Percentiles rank a stretch among this genome's conserved stretches.
These are phyloP conservation scores for Poeciliopsis turrubarensis DNA, from an alignment of 2,113 vertebrate genomes.

Conservation along the genomic window DNA sequence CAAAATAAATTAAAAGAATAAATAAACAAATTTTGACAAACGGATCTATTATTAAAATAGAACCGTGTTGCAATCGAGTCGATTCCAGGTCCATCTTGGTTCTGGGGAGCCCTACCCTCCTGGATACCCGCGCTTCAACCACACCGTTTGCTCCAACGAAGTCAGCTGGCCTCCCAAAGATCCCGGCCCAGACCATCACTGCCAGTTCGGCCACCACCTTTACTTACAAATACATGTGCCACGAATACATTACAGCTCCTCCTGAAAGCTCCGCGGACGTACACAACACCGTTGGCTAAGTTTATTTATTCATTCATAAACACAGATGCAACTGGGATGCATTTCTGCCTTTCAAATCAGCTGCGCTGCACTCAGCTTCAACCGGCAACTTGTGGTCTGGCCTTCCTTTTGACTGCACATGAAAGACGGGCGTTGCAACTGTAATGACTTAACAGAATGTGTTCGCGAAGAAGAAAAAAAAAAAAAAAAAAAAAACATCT, in stretches of 20 bases:
- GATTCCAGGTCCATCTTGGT: slow-evolving; percentile 89
- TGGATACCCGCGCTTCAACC: slow-evolving; percentile 97
- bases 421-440: slow-evolving; percentile 41
- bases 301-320: slow-evolving; percentile 52
- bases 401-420: slow-evolving; percentile 32
- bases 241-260: not conserved
- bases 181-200: slow-evolving; percentile 90
- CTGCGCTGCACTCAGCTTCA: slow-evolving; percentile 52
- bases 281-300: slow-evolving; percentile 30
- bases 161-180: slow-evolving; percentile 89
- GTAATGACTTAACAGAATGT: slow-evolving; percentile 47
- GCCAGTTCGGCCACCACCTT: slow-evolving; percentile 67
- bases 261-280: slow-evolving; percentile 30
- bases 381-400: slow-evolving; percentile 41
- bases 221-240: too few relatives aligned
- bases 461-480: slow-evolving; percentile 44
- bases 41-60: too few relatives aligned
- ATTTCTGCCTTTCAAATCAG: slow-evolving; percentile 50
- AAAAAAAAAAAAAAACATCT: slow-evolving; percentile 32
- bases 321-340: slow-evolving; percentile 33
- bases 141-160: slow-evolving; percentile 86
- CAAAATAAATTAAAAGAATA: too few relatives aligned
- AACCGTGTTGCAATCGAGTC: not conserved
- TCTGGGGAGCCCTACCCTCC: slow-evolving; percentile 95
- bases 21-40: too few relatives aligned